A percentile compares a stretch with the other conserved stretches of the same genome.
These are phyloP conservation scores for Ctenicera cuprea DNA, from an alignment of 2,888 invertebrate species.

Conservation along the genomic window DNA sequence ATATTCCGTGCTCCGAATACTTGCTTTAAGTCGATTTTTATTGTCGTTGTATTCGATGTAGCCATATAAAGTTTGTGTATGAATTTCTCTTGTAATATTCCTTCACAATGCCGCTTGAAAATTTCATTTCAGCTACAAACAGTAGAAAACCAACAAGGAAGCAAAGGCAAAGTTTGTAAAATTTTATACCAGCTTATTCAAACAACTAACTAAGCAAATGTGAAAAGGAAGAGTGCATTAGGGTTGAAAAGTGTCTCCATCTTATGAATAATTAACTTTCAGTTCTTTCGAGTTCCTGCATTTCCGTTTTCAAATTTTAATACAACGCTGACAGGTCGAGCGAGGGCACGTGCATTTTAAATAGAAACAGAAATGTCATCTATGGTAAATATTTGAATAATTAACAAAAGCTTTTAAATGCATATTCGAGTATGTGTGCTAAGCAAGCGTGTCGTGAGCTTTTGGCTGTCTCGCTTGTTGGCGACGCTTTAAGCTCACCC, in stretches of 20 bases:
- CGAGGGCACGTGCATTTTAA: not conserved
- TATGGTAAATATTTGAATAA: slow-evolving; percentile 46
- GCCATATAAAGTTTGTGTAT: slow-evolving; percentile 52
- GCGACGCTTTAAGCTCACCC: slow-evolving; percentile 54
- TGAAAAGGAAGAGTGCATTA: slow-evolving; percentile 22
- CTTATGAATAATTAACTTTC: slow-evolving; percentile 31
- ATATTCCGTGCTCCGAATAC: slow-evolving; percentile 61
- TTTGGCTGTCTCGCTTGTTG: slow-evolving; percentile 55
- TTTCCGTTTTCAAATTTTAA: slow-evolving; percentile 7
- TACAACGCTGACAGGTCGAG: slow-evolving; percentile 5
- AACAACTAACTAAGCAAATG: slow-evolving; percentile 29
- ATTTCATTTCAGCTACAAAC: slow-evolving; percentile 19
- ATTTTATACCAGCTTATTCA: not conserved
- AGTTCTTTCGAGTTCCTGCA: slow-evolving; percentile 22
- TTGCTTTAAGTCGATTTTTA: slow-evolving; percentile 59
- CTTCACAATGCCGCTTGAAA: slow-evolving; percentile 23
- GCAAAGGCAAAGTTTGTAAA: slow-evolving; percentile 9
- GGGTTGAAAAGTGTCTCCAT: slow-evolving; percentile 19
- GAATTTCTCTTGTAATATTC: slow-evolving; percentile 52
- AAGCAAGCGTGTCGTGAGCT: slow-evolving; percentile 51
- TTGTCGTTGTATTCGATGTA: slow-evolving; percentile 56
- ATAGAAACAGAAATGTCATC: slow-evolving; percentile 25
- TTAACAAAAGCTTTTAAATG: slow-evolving; percentile 53
- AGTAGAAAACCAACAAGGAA: not conserved
- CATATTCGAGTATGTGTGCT: slow-evolving; percentile 49